Evolutionary conservation across 2,113 vertebrate genomes (phyloP), one percentile per base, ranked within the genome.

Genomic region (Malurus melanocephalus): DNA sequence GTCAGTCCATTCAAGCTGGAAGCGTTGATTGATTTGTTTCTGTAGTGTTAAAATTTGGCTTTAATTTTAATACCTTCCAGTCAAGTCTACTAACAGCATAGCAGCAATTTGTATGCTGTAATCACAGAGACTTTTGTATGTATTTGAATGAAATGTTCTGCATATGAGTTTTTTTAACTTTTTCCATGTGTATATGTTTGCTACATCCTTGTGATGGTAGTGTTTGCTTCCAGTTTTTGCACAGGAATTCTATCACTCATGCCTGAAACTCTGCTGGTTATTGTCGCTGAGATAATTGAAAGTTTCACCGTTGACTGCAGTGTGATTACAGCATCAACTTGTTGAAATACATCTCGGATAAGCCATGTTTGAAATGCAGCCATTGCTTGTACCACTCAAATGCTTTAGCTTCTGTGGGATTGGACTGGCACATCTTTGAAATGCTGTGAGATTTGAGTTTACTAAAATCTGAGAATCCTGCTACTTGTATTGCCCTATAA

Each of bases 1-100:
- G 10, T 75, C 56, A 87, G 52, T 65, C 71, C 45, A 38, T 69
- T 40, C 24, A 80, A 74, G 30, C 71, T 57, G 51, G 66, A 94
- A 76, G n/a, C 51, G 60, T 66, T 93, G 81, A 87, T 61, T 73
- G 81, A 93, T 90, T 93, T 93, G 48, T 66, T 88, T 94, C 84
- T 88, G n/a, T 40, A 68, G 26, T 77, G 51, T 89, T 91, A 90
- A 92, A 80, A 86, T 79, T 80, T 71, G 53, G 72, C 73, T 91
- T 60, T 82, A 42, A 81, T 89, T 89, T 80, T 74, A 83, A 65
- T 77, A 78, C 43, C 11, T 89, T 83, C 61, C 57, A 74, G 66
- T 53, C 60, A 87, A 53, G 17, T 17, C 17, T 74, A 42, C 51
- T 59, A 74, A 45, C 35, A 77, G 51, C 56, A 48, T 11, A 88